phyloP scores from a whole-genome alignment of 2,113 vertebrate species.

The Hippocampus mohnikei region DNA sequence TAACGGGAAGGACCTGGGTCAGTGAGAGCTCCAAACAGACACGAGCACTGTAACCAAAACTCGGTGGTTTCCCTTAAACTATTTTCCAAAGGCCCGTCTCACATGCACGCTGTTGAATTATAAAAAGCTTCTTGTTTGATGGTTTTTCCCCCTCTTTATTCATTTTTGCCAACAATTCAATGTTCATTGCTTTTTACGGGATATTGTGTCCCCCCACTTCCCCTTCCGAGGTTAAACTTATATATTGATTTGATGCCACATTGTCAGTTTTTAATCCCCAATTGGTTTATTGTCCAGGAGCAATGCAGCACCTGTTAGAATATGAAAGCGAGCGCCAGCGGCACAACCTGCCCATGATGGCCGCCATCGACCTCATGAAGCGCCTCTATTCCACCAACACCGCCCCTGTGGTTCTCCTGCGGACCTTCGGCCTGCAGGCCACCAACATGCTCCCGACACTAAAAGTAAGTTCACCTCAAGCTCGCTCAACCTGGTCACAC shows the following conservation, averaged over 20 bases:
- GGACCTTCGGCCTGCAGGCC: slow-evolving; percentile 89
- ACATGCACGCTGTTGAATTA: slow-evolving; percentile 37
- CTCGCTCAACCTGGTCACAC: slow-evolving; percentile 34
- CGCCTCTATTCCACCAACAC: slow-evolving; percentile 86
- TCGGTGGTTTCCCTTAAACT: slow-evolving; percentile 47
- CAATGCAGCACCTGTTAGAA: slow-evolving; percentile 83
- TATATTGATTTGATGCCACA: slow-evolving; percentile 21
- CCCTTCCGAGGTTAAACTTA: slow-evolving; percentile 28
- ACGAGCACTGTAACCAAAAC: slow-evolving; percentile 26
- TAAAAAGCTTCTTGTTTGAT: slow-evolving; percentile 56
- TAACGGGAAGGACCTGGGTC: slow-evolving; percentile 91
- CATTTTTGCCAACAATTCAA: slow-evolving; percentile 30
- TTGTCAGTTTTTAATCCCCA: slow-evolving; percentile 6
- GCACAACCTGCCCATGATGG: slow-evolving; percentile 89
- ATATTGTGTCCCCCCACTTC: slow-evolving; percentile 26
- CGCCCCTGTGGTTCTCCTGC: slow-evolving; percentile 82
- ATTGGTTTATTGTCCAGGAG: slow-evolving; percentile 71
- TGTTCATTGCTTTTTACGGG: slow-evolving; percentile 31
- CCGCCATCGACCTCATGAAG: slow-evolving; percentile 85
- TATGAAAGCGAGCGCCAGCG: slow-evolving; percentile 91
- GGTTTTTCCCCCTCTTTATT: slow-evolving; percentile 3
- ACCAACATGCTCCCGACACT: slow-evolving; percentile 83
- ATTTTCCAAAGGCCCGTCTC: slow-evolving; percentile 54
- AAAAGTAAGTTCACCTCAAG: slow-evolving; percentile 77
- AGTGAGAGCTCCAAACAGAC: slow-evolving; percentile 61